Percentiles rank a stretch among this genome's conserved stretches.
phyloP scores from a whole-genome alignment of 2,797 vertebrate genomes.

The Pterois miles region DNA sequence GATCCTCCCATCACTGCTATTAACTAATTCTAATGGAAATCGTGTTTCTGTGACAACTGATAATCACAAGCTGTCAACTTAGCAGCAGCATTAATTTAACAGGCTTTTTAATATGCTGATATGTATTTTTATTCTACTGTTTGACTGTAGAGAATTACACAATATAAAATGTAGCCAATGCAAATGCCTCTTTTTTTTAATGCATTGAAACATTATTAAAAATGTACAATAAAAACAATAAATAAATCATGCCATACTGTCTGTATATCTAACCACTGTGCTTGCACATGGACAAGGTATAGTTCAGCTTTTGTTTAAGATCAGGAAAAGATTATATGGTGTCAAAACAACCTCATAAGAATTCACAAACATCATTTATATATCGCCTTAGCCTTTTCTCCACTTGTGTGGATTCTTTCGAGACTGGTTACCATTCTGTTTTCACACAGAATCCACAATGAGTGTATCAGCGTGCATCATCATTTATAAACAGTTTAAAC shows the following conservation, averaged over 20 bases:
- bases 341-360: too few relatives aligned
- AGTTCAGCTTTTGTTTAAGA: neutral
- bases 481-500: too few relatives aligned
- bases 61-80: too few relatives aligned
- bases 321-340: neutral
- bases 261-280: neutral
- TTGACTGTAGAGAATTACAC: neutral
- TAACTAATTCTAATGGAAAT: neutral
- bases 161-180: neutral
- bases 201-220: neutral
- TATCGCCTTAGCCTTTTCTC: too few relatives aligned
- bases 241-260: neutral
- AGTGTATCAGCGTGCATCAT: too few relatives aligned
- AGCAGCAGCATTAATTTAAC: neutral
- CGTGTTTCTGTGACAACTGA: neutral
- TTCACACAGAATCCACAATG: too few relatives aligned
- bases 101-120: neutral
- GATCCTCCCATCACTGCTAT: neutral
- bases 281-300: neutral
- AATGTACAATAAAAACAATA: neutral
- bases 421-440: too few relatives aligned
- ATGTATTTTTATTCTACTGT: neutral
- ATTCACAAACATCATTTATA: too few relatives aligned
- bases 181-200: neutral
- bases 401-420: too few relatives aligned